A percentile compares a stretch with the other conserved stretches of the same genome.
phyloP scores from a whole-genome alignment of 2,888 invertebrate species.

The Scaptomyza caliginosa region DNA sequence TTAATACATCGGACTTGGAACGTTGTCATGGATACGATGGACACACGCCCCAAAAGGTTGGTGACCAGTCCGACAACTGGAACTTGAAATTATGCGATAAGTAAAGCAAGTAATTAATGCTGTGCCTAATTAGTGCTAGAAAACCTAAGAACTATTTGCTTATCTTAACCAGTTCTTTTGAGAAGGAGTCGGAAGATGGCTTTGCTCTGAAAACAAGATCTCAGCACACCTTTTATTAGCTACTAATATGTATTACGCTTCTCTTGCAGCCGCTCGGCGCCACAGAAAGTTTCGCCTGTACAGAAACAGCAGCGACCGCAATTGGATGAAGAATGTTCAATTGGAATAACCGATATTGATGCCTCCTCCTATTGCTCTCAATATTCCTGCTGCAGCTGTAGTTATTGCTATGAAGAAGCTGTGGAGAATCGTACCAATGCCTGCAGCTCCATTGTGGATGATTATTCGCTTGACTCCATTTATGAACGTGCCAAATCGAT shows the following conservation, averaged over 20 bases:
- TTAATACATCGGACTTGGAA: slow-evolving; percentile 89
- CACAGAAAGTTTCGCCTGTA: slow-evolving; percentile 13
- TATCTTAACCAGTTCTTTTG: background rate
- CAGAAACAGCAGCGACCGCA: slow-evolving; percentile 42
- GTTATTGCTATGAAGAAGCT: slow-evolving; percentile 85
- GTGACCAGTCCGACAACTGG: background rate
- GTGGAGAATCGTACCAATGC: slow-evolving; percentile 83
- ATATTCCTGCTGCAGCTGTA: slow-evolving; percentile 87
- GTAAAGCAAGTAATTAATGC: background rate
- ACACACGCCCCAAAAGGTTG: slow-evolving; percentile 85
- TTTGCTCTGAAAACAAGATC: background rate
- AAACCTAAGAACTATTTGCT: background rate
- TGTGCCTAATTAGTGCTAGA: background rate
- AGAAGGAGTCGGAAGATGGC: background rate
- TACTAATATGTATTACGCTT: background rate
- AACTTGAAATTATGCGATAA: background rate
- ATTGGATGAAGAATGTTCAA: slow-evolving; percentile 72
- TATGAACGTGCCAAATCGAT: slow-evolving; percentile 66
- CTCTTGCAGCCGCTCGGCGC: slow-evolving; percentile 43
- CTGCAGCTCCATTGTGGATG: slow-evolving; percentile 80
- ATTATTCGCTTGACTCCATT: slow-evolving; percentile 78
- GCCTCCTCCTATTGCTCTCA: slow-evolving; percentile 86
- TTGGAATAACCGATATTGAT: slow-evolving; percentile 78
- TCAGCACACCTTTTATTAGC: background rate
- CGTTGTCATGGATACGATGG: slow-evolving; percentile 87